phyloP scores from a whole-genome alignment of 2,797 vertebrate genomes.

The Anguilla pacifica region DNA sequence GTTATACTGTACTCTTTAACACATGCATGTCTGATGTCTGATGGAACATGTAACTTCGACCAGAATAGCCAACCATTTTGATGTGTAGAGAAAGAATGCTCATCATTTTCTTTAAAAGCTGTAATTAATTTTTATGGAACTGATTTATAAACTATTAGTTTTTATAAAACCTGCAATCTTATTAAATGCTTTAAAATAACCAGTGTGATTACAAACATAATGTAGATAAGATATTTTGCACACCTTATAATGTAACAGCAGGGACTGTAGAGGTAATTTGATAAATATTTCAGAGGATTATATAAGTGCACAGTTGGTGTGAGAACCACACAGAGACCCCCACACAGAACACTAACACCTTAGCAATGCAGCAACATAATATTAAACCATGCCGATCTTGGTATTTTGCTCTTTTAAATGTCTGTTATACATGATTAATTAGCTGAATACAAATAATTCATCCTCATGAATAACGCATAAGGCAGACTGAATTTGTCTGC shows the following conservation, averaged over 20 bases:
- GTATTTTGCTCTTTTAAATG: conserved; percentile 22
- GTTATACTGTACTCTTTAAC: background rate
- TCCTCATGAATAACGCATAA: conserved; percentile 24
- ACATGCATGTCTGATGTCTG: background rate
- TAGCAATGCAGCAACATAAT: background rate
- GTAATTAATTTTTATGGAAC: background rate
- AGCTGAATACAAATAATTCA: conserved; percentile 28
- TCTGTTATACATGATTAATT: conserved; percentile 23
- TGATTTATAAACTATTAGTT: background rate
- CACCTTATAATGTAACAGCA: background rate
- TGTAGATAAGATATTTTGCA: background rate
- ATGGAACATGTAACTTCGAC: background rate
- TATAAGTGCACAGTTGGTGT: conserved; percentile 17
- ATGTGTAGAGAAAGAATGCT: background rate
- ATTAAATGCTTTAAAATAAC: background rate
- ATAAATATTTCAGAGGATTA: conserved; percentile 14
- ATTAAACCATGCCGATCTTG: conserved; percentile 15
- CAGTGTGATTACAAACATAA: background rate
- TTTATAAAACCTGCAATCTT: background rate
- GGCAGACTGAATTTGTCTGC: conserved; percentile 16
- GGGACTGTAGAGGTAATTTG: background rate
- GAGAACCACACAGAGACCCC: conserved; percentile 7
- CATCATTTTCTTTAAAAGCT: background rate
- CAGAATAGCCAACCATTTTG: background rate
- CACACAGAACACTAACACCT: background rate